phyloP scores from a whole-genome alignment of 2,113 vertebrate species.

The Rattus rattus region DNA sequence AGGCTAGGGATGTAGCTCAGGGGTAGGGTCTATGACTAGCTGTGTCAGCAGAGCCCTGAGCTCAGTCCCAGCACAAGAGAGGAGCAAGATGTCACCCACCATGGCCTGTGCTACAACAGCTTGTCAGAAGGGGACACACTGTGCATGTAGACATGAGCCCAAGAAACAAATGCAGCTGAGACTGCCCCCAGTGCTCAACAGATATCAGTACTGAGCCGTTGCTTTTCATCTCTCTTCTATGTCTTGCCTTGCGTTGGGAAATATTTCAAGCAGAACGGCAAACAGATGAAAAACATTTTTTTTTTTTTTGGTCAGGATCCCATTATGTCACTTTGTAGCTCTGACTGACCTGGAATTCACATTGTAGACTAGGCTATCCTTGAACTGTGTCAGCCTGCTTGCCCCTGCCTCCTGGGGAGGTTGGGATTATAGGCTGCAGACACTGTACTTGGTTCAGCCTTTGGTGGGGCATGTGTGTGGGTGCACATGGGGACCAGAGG shows the following conservation, averaged over 20 bases:
- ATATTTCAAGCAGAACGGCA: neutral
- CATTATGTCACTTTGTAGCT: neutral
- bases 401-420: neutral
- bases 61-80: neutral
- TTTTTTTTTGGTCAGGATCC: neutral
- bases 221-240: neutral
- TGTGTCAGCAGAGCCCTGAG: neutral
- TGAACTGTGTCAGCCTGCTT: neutral
- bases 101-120: neutral
- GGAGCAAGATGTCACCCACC: neutral
- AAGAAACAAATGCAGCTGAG: accelerated
- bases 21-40: neutral
- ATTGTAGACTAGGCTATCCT: neutral
- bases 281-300: neutral
- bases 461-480: neutral
- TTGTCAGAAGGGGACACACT: no score
- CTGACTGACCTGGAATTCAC: neutral
- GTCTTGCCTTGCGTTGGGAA: neutral
- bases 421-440: neutral
- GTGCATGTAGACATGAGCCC: neutral
- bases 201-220: neutral
- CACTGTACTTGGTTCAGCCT: neutral
- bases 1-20: neutral
- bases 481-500: neutral
- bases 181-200: accelerated